Base-by-base conservation (phyloP, 64 coral and sea anemone species). In the Cladopsammia gracilis region DNA sequence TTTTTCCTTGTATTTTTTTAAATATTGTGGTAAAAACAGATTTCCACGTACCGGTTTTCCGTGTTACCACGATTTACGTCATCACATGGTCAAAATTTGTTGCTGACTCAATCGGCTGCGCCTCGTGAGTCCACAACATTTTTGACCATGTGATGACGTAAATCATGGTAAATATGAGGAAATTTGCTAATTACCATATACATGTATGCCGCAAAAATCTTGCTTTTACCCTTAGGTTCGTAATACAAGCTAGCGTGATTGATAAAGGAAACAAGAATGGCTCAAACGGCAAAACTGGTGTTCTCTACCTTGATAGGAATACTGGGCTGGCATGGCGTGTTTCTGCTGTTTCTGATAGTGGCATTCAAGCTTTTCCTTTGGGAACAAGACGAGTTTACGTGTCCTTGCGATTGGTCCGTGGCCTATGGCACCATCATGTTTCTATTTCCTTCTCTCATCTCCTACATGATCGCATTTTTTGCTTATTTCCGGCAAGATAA, bases 261-360 rank as follows among this genome's bases (percentile, higher is more conserved):
- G 42, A 73, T 6, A 51, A 58, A 71, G 15, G 7, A 89, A 12
- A 56, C 53, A 56, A 56, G 7, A 12, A 56, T 12, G 53, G 53
- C 12, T 7, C 78, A 83, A 53, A 73, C 53, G 10, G 15, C 65
- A 7, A 71, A 61, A 18, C 47, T 82, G 45, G 51, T 56, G 24
- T 45, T 94, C 3, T 75, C 86, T 15, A 82, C 44, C 49, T n/a
- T 80, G 4, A 24, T 70, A 44, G 92, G 76, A 16, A 68, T 94
- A 9, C 76, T 94, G 45, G 92, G 92, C 23, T 94, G 92, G 92
- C 78, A 94, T 76, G 92, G 92, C 0, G 68, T 83, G 43, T 94
- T 75, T 34, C 69, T 94, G 11, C 66, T 94, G 0, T 54, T 53
- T 22, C 75, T 94, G 6, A 76, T 94, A 42, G 49, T 94, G 5